A percentile compares a stretch with the other conserved stretches of the same genome.
These are phyloP conservation scores for Dynastes grantii DNA, from an alignment of 2,888 invertebrate genomes.

Conservation along the genomic window DNA sequence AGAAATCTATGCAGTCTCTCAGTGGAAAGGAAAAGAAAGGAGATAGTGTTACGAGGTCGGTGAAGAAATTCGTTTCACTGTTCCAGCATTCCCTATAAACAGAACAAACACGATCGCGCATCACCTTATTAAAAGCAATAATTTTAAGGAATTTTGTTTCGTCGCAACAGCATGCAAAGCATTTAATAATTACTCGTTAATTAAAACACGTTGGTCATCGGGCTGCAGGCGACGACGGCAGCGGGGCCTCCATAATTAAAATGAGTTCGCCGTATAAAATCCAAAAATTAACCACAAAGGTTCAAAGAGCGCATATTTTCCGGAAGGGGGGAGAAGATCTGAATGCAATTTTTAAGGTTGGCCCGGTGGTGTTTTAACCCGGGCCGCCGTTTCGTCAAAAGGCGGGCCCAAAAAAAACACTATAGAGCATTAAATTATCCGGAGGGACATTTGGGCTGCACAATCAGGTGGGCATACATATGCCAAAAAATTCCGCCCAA, in stretches of 20 bases:
- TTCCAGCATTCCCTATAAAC: too few species aligned
- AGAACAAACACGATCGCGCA: background rate
- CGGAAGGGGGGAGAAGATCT: constrained; percentile 50
- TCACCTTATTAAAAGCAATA: constrained; percentile 47
- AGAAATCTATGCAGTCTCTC: too few species aligned
- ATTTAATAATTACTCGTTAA: constrained; percentile 45
- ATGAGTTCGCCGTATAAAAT: constrained; percentile 49
- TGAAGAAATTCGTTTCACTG: too few species aligned
- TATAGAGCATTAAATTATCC: constrained; percentile 70
- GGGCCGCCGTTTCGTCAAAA: too few species aligned
- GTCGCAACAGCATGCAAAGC: constrained; percentile 37
- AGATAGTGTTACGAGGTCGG: too few species aligned
- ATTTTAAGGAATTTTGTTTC: constrained; percentile 44
- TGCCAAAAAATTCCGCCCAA: constrained; percentile 71
- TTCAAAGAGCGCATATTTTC: constrained; percentile 59
- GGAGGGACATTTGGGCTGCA: constrained; percentile 62
- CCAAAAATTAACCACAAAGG: constrained; percentile 56
- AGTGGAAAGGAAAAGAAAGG: too few species aligned
- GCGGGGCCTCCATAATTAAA: constrained; percentile 40
- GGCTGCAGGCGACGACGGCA: background rate
- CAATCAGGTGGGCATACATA: constrained; percentile 70
- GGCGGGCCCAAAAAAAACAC: constrained; percentile 69
- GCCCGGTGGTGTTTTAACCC: constrained; percentile 61
- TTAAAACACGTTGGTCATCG: constrained; percentile 47
- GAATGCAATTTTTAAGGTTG: constrained; percentile 64